A percentile compares a stretch with the other conserved stretches of the same genome.
Evolutionary conservation across 2,797 vertebrate species (phyloP).

Genomic region (Hippocampus kuda): DNA sequence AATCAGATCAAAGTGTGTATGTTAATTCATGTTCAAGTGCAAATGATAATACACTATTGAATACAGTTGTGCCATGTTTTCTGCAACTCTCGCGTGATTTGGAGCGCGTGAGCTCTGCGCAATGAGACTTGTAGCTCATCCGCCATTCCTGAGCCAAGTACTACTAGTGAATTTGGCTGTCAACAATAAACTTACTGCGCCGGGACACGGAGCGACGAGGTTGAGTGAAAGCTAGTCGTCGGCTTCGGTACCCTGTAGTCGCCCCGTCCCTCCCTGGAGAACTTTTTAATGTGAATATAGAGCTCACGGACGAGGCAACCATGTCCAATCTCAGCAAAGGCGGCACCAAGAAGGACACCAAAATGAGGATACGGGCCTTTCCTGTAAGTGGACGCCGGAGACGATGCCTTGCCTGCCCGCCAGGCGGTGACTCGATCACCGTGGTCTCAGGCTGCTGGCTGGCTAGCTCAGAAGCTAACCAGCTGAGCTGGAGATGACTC

Average conservation of each 20-base stretch:
- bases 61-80: not conserved
- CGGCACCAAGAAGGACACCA: constrained; percentile 94
- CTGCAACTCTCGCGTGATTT: constrained; percentile 61
- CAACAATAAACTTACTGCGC: constrained; percentile 66
- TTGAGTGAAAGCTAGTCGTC: constrained; percentile 59
- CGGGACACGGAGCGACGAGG: constrained; percentile 57
- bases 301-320: constrained; percentile 65
- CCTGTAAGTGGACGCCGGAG: constrained; percentile 73
- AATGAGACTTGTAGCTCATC: constrained; percentile 75
- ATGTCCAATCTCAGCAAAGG: constrained; percentile 94
- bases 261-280: constrained; percentile 47
- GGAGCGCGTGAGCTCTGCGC: constrained; percentile 66
- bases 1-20: not conserved
- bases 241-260: constrained; percentile 49
- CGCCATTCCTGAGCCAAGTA: constrained; percentile 76
- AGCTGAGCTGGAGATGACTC: constrained; percentile 3
- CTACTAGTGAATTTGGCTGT: constrained; percentile 58
- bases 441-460: constrained; percentile 16
- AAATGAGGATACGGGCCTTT: constrained; percentile 98
- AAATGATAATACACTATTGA: not conserved
- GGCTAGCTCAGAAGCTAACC: not conserved
- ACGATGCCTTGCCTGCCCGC: constrained; percentile 28
- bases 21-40: not conserved
- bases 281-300: constrained; percentile 70
- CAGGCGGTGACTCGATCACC: constrained; percentile 37